Evolutionary conservation across 2,888 invertebrate genomes (phyloP), one percentile per base, ranked within the genome.

Genomic region (Plebejus melissa): DNA sequence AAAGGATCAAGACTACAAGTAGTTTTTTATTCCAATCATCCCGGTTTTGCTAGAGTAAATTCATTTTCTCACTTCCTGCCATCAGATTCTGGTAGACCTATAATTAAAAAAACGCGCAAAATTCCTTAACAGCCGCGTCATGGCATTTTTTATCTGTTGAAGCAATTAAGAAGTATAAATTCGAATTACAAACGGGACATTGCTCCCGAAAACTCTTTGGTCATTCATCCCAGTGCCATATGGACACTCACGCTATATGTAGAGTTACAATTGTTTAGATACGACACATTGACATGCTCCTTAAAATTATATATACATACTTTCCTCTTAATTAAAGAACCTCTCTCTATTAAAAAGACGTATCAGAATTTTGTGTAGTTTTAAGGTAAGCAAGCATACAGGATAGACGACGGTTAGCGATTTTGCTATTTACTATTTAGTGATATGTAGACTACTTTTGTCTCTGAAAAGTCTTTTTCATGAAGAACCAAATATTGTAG

Each of bases 181-280:
- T 87, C 80, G 82, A 87, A 88, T 87, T 84, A 85, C 81, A 83
- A 84, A 85, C 84, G 82, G 79, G 70, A 58, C 81, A 81, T 77
- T 78, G 84, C 84, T 84, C 82, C 87, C 90, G 85, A 89, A 89
- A 88, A 84, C 82, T 79, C 80, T 80, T 81, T 88, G 89, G 91
- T 89, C 91, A 89, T 91, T 93, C 91, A 92, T 91, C 91, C 89
- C 90, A 83, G 70, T 78, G 80, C 85, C 91, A 91, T 85, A 91
- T 92, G 93, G 86, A 84, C 80, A 82, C 83, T 81, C 91, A 91
- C 89, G 91, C 79, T 81, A 77, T 71, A 46, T 50, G 57, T 58
- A 75, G 77, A 74, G 71, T 70, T 77, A 75, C 38, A 76, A 80
- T 79, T 79, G 78, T 77, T 82, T 87, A 88, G 87, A 90, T 80